A percentile compares a stretch with the other conserved stretches of the same genome.
Conservation (phyloP, 2,113 vertebrate genomes). For the Nothoprocta pentlandii region DNA sequence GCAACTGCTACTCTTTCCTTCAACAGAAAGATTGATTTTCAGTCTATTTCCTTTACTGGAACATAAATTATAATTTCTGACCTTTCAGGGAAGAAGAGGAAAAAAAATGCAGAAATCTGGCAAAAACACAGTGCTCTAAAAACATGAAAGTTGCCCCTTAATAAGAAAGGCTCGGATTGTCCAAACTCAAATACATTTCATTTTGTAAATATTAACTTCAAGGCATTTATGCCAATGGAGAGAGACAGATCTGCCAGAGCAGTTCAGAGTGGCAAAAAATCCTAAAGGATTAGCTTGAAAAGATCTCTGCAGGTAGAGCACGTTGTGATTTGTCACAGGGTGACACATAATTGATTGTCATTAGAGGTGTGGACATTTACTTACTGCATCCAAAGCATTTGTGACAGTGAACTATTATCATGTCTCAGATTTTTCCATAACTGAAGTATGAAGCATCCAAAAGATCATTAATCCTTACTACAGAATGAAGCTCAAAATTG, state of each 20-base stretch:
- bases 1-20: neutral
- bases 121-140: neutral
- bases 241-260: neutral
- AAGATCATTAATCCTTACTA: neutral
- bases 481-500: neutral
- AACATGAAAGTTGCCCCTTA: neutral
- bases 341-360: neutral
- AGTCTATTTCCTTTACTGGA: neutral
- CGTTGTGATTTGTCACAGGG: neutral
- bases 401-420: neutral
- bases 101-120: neutral
- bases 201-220: neutral
- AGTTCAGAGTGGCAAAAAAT: neutral
- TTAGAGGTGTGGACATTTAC: neutral
- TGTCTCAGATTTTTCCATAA: fast-evolving
- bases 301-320: neutral
- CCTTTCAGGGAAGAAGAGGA: neutral
- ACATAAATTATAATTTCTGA: constrained; percentile 19
- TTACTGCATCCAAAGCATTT: neutral
- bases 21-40: constrained; percentile 7
- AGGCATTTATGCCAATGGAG: neutral
- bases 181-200: neutral
- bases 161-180: neutral
- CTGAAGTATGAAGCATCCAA: neutral
- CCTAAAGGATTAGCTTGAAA: neutral